These are phyloP conservation scores for Mohoua ochrocephala DNA, from an alignment of 2,113 vertebrate species.

Conservation along the genomic window DNA sequence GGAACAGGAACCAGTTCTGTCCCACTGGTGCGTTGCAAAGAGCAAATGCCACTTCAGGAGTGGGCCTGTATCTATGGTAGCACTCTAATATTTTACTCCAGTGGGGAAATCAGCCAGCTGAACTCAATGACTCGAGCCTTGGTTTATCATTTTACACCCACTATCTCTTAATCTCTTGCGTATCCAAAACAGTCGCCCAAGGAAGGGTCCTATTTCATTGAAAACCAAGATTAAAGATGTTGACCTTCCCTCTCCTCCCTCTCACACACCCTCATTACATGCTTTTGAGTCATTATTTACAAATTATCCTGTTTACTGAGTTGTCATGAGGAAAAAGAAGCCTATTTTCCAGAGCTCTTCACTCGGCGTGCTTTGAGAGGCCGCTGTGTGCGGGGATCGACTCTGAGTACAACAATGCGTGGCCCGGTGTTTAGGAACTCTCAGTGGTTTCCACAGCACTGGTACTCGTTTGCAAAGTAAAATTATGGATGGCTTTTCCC, in stretches of 20 bases:
- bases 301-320: slow-evolving; percentile 40
- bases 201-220: slow-evolving; percentile 37
- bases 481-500: not conserved
- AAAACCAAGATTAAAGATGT: slow-evolving; percentile 17
- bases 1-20: not conserved
- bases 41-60: not conserved
- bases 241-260: slow-evolving; percentile 18
- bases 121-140: not conserved
- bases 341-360: not conserved
- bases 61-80: not conserved
- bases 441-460: slow-evolving; percentile 1
- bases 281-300: slow-evolving; percentile 67
- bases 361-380: not conserved
- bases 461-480: not conserved
- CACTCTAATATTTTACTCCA: not conserved
- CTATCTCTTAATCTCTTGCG: not conserved
- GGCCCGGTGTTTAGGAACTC: not conserved
- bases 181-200: not conserved
- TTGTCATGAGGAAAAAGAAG: not conserved
- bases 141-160: not conserved
- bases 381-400: accelerated
- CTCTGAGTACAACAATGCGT: accelerated
- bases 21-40: not conserved
- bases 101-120: not conserved
- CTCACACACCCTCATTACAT: slow-evolving; percentile 1